Evolutionary conservation across 2,888 invertebrate genomes (phyloP), one percentile per base, ranked within the genome.

Genomic region (Crematogaster levior): DNA sequence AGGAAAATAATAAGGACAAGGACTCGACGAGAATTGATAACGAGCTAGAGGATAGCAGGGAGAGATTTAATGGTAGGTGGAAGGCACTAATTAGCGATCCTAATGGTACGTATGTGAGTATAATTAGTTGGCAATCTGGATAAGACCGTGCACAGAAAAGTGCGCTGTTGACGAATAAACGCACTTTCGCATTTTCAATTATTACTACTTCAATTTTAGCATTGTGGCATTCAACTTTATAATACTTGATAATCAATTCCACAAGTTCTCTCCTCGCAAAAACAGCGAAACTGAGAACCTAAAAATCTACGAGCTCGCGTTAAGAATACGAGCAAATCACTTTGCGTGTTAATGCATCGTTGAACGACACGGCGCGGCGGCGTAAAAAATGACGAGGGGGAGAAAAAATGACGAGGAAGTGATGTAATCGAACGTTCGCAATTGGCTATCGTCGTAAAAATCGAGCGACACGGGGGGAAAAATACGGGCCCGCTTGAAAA

Each of bases 51-150:
- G 27, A 61, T 10, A 46, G 56, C 30, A 53, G 68, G 48, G 72
- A 85, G 83, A 63, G 61, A 58, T 81, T 81, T 65, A 68, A 66
- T 53, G 65, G 77, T 58, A 74, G 72, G 48, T 37, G 80, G 85
- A 86, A 89, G 85, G 74, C 63, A 82, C 86, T 90, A 90, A 90
- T 90, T 90, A 90, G 88, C 83, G 43, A 75, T 83, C 51, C 79
- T 85, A 85, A 81, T 86, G 82, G 89, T n/a, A n/a, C n/a, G 82
- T 88, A 87, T 89, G 86, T 83, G 89, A 85, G 87, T 89, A 86
- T 87, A 88, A 91, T 90, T 90, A 92, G 92, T 92, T 92, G 90
- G 89, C 86, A 89, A 86, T 80, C 82, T 72, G 81, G 68, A 60
- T 86, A 68, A 84, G 87, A 82, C 79, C 72, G 63, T 74, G 77